Evolutionary conservation across 2,113 vertebrate species (phyloP).

Genomic region (Pardalotus punctatus): DNA sequence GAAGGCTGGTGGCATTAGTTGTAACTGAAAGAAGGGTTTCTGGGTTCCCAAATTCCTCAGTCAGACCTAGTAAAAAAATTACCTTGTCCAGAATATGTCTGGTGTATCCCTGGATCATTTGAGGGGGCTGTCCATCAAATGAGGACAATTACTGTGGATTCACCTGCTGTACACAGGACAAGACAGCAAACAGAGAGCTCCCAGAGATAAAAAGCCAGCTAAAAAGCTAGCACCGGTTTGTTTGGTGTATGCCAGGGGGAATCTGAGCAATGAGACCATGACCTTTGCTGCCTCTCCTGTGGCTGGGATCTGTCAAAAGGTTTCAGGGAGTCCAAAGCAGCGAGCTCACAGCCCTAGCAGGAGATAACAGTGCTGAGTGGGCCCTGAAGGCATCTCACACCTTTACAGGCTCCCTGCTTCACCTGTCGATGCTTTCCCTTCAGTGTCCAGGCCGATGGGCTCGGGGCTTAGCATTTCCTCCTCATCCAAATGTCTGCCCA

Average conservation of each 20-base stretch:
- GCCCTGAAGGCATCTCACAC: background rate
- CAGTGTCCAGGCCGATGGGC: accelerated
- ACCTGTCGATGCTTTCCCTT: background rate
- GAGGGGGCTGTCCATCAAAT: no score
- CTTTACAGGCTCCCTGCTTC: background rate
- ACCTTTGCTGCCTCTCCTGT: background rate
- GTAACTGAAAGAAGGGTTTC: background rate
- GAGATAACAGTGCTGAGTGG: background rate
- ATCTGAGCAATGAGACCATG: background rate
- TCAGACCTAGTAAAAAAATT: background rate
- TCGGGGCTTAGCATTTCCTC: background rate
- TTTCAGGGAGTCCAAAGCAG: background rate
- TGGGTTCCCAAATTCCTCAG: background rate
- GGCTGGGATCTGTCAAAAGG: background rate
- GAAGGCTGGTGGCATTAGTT: background rate
- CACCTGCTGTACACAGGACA: background rate
- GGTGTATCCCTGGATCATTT: background rate
- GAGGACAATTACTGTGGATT: background rate
- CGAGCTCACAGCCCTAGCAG: background rate
- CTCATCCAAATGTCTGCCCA: background rate
- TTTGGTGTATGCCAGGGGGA: background rate
- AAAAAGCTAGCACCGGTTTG: background rate
- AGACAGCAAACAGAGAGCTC: background rate
- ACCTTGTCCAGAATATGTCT: background rate
- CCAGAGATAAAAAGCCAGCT: background rate